Evolutionary conservation across 2,888 invertebrate species (phyloP).

Genomic region (Neelides folsomi): DNA sequence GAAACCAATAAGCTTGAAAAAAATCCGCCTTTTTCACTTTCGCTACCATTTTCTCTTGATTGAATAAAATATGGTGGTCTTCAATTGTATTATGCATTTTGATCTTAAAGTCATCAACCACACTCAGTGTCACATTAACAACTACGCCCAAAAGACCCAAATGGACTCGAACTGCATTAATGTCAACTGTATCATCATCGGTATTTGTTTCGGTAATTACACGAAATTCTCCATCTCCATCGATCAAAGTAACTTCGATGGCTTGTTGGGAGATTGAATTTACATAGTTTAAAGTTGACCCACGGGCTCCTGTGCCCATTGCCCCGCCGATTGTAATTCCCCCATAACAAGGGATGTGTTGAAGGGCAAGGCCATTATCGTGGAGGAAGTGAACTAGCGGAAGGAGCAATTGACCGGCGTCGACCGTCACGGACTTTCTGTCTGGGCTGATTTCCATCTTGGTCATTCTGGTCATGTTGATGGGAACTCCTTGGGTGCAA

Average conservation of each 20-base stretch:
- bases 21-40: too few relatives aligned
- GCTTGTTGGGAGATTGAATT: slow-evolving; percentile 3
- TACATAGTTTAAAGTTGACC: neutral
- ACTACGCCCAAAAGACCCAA: slow-evolving; percentile 5
- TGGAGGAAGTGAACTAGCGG: slow-evolving; percentile 1
- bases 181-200: too few relatives aligned
- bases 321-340: slow-evolving; percentile 6
- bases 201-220: neutral
- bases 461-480: slow-evolving; percentile 5
- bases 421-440: slow-evolving; percentile 4
- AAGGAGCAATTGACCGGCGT: slow-evolving; percentile 2
- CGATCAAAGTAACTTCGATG: slow-evolving; percentile 3
- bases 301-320: slow-evolving; percentile 3
- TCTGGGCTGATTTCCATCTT: neutral
- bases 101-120: neutral
- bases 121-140: slow-evolving; percentile 1
- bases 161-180: slow-evolving; percentile 3
- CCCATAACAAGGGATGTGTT: slow-evolving; percentile 3
- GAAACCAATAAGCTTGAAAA: too few relatives aligned
- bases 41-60: too few relatives aligned
- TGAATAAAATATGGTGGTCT: slow-evolving; percentile 2
- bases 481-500: slow-evolving; percentile 4
- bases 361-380: neutral
- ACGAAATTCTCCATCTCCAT: slow-evolving; percentile 2
- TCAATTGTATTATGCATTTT: slow-evolving; percentile 2